Conservation (phyloP, 30 jellyfish, hydroid and myxozoan species). For the Rhopilema esculentum region DNA sequence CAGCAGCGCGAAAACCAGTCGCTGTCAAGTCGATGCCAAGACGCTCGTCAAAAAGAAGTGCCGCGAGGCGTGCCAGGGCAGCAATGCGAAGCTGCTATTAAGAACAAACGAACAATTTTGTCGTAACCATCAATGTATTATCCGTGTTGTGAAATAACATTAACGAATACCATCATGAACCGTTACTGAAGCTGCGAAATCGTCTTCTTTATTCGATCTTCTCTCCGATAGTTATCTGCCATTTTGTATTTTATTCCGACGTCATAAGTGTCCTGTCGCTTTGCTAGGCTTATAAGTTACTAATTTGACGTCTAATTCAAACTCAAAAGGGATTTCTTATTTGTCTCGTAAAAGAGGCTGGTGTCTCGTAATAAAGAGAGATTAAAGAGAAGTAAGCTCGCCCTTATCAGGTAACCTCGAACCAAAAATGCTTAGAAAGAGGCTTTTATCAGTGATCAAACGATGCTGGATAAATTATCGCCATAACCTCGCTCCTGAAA, state of each 20-base stretch:
- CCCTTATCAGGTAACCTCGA: too few relatives aligned
- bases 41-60: conserved; percentile 8
- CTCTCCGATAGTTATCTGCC: neutral
- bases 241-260: neutral
- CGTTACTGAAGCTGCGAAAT: neutral
- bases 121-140: neutral
- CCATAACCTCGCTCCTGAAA: too few relatives aligned
- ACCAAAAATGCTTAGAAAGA: too few relatives aligned
- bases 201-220: neutral
- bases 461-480: too few relatives aligned
- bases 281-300: neutral
- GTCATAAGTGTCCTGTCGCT: neutral
- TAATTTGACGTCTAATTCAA: neutral
- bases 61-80: conserved; percentile 10
- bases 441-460: too few relatives aligned
- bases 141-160: neutral
- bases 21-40: neutral
- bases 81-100: neutral
- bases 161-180: neutral
- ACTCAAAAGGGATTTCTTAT: too few relatives aligned
- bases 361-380: too few relatives aligned
- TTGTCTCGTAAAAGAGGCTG: too few relatives aligned
- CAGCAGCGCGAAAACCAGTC: neutral
- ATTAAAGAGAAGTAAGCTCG: too few relatives aligned
- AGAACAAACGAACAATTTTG: neutral